Base-by-base conservation (phyloP, 30 jellyfish, hydroid and myxozoan species). In the Aurelia coerulea region DNA sequence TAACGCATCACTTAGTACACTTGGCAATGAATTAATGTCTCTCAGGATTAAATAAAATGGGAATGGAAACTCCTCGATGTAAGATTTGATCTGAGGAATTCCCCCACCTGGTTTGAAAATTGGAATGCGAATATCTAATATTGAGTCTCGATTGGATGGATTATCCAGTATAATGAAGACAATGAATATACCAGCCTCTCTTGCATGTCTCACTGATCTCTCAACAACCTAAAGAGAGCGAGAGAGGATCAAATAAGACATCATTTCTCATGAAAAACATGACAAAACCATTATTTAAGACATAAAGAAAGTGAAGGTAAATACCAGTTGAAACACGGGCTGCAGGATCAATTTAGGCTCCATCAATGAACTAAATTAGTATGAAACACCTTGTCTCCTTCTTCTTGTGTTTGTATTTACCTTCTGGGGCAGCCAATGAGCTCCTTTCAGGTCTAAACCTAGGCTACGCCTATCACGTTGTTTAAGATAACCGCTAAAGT, bases 21-120 rank as follows among this genome's bases (percentile, higher is more conserved):
- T 56, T 10, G 99, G 98, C 65, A 95, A 64, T 1, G 97, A 62
- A 68, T 95, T 88, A 19, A 95, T 78, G 87, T 95, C 94, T 23
- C 97, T 71, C 2, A 95, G 85, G 3, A 95, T 74, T 64, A 95
- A 59, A 58, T 95, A 95, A 79, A 84, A 86, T 10, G 99, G 97
- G 62, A 95, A 95, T 31, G 99, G 99, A 62, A 95, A 95, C 64
- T 84, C 96, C 10, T 95, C 98, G 53, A 95, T 81, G 83, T 95
- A 95, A 2, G 97, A 73, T 71, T 86, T 84, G 75, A 95, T 95
- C 53, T 86, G 91, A 2, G 96, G 96, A 5, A 85, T 9, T 12
- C 81, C 95, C 7, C 92, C 93, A 35, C 94, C 95, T 19, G 96
- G 74, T 16, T 86, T 86, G 87, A 95, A 95, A 3, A 89, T 70